Base-by-base conservation (phyloP, 2,888 invertebrate genomes). In the Ophion ventricosus region DNA sequence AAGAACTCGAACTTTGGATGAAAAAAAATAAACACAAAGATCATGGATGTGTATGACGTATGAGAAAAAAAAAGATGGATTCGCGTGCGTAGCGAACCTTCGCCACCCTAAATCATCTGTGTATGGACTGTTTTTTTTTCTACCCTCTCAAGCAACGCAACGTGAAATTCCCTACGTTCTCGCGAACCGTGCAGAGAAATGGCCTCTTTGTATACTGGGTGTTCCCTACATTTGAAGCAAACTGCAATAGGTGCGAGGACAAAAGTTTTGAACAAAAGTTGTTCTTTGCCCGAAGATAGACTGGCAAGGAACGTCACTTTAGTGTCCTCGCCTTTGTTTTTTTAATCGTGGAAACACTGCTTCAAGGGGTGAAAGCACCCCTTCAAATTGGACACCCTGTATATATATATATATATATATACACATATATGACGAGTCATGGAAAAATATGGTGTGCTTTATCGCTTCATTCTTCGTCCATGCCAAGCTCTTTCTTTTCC, bases 371-470 rank as follows among this genome's bases (percentile, higher is more conserved):
- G n/a, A n/a, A n/a, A n/a, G 35, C 35, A 35, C 0, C 35, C 5
- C 35, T 35, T 8, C 35, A 8, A 4, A 35, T 35, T 35, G 7
- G 35, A 35, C 35, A 35, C 8, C 61, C 25, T 43, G 40, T 11
- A 66, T 66, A 76, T 63, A 43, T 14, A 14, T 11, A 2, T 11
- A 43, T 1, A 43, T 14, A 14, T 1, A 43, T 11, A 43, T 1
- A 11, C 14, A 14, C 2, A 69, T 29, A 61, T 67, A 61, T 25
- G 29, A 43, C n/a, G 17, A 74, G 63, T 40, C 56, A 25, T 29
- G 73, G 84, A 84, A 81, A 84, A 84, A 81, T 84, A 84, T 84
- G 84, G 74, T 84, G 74, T 81, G 74, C 84, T 84, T 81, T 84
- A 84, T 84, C 84, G 77, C 84, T 78, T 80, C 81, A 84, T 84